Evolutionary conservation across 2,113 vertebrate genomes (phyloP).

Genomic region (Scytalopus superciliaris): DNA sequence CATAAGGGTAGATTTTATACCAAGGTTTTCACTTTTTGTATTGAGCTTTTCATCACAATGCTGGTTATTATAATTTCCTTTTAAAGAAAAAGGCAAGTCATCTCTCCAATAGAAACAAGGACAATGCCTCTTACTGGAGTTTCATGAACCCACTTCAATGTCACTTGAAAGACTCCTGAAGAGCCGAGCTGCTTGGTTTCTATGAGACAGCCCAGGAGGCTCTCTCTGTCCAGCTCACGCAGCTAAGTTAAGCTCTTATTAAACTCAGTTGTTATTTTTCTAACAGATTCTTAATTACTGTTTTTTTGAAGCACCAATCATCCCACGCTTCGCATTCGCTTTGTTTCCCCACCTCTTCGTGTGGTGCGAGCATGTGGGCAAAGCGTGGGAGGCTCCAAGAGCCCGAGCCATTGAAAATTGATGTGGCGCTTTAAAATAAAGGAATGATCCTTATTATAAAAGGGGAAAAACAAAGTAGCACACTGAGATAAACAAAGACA

Average conservation of each 20-base stretch:
- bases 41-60: neutral
- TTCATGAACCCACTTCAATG: slow-evolving; percentile 37
- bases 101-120: neutral
- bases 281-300: slow-evolving; percentile 63
- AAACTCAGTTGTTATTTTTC: slow-evolving; percentile 66
- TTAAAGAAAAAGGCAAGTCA: neutral
- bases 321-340: slow-evolving; percentile 32
- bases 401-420: slow-evolving; percentile 59
- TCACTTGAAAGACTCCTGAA: slow-evolving; percentile 49
- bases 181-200: slow-evolving; percentile 6
- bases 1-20: neutral
- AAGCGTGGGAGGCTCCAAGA: slow-evolving; percentile 66
- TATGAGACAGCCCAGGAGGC: slow-evolving; percentile 19
- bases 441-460: slow-evolving; percentile 70
- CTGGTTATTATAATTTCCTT: neutral
- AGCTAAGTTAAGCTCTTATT: slow-evolving; percentile 65
- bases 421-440: slow-evolving; percentile 59
- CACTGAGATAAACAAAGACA: slow-evolving; percentile 69
- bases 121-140: slow-evolving; percentile 27
- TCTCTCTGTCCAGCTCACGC: slow-evolving; percentile 45
- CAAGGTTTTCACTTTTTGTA: neutral
- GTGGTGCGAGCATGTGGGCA: slow-evolving; percentile 56
- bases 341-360: slow-evolving; percentile 65
- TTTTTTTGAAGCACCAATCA: slow-evolving; percentile 63
- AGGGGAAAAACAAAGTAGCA: slow-evolving; percentile 65